Percentiles rank a stretch among this genome's conserved stretches.
Conservation (phyloP, 2,888 invertebrate species). For the Hirtodrosophila histrioides region DNA sequence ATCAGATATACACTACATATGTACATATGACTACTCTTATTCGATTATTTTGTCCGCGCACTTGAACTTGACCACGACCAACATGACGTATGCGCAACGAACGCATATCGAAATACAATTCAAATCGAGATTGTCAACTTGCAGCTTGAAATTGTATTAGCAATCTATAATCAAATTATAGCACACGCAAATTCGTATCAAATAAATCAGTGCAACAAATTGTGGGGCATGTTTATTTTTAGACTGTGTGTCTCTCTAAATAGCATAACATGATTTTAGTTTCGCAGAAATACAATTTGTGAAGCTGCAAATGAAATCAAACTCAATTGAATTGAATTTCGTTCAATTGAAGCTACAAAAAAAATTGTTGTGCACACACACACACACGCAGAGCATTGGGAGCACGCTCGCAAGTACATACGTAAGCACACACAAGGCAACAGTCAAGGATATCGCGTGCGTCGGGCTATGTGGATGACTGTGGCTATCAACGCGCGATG, state of each 20-base stretch:
- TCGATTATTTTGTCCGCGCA: slow-evolving; percentile 24
- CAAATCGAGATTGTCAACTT: slow-evolving; percentile 21
- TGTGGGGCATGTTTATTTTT: slow-evolving; percentile 24
- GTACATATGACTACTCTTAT: slow-evolving; percentile 2
- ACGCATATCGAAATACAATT: slow-evolving; percentile 8
- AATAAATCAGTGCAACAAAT: slow-evolving; percentile 32
- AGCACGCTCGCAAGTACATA: slow-evolving; percentile 29
- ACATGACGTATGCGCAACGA: slow-evolving; percentile 53
- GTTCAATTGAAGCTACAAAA: slow-evolving; percentile 33
- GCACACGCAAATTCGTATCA: slow-evolving; percentile 16
- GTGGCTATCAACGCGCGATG: slow-evolving; percentile 37
- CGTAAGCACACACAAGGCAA: slow-evolving; percentile 66
- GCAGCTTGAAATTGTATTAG: not conserved
- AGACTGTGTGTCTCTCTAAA: slow-evolving; percentile 11
- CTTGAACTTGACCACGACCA: slow-evolving; percentile 51
- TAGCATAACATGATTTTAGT: slow-evolving; percentile 21
- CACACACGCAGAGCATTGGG: slow-evolving; percentile 21
- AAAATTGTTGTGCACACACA: slow-evolving; percentile 17
- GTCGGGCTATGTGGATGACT: slow-evolving; percentile 37
- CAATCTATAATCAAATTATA: slow-evolving; percentile 12
- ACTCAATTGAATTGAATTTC: slow-evolving; percentile 28
- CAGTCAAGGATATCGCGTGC: slow-evolving; percentile 68
- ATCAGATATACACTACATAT: not conserved
- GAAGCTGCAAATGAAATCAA: slow-evolving; percentile 28
- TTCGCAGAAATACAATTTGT: slow-evolving; percentile 28